These are phyloP conservation scores for Scaptomyza graminum DNA, from an alignment of 1,140 invertebrate species.

Conservation along the genomic window DNA sequence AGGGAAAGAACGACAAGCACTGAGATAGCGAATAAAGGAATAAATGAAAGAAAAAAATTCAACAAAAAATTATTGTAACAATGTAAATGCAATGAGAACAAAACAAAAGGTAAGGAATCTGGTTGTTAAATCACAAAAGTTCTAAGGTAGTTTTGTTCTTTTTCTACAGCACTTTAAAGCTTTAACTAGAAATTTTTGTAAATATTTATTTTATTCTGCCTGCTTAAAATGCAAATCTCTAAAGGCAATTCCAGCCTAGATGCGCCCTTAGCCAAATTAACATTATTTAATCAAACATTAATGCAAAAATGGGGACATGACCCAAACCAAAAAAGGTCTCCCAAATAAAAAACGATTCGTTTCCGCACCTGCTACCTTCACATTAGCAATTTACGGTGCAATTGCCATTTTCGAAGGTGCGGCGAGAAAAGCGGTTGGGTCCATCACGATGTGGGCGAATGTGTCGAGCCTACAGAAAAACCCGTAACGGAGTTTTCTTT, in stretches of 20 bases:
- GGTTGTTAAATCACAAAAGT: conserved; percentile 20
- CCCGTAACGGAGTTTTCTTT: background rate
- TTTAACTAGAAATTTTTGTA: conserved; percentile 7
- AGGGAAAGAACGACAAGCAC: conserved; percentile 2
- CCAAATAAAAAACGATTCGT: conserved; percentile 35
- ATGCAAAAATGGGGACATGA: conserved; percentile 60
- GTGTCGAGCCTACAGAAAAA: conserved; percentile 43
- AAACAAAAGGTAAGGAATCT: conserved; percentile 10
- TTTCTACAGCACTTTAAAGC: background rate
- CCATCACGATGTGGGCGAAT: conserved; percentile 54
- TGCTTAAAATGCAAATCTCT: conserved; percentile 18
- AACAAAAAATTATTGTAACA: conserved; percentile 19
- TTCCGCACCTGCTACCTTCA: conserved; percentile 63
- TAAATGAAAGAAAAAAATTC: conserved; percentile 6
- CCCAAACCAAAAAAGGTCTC: conserved; percentile 22
- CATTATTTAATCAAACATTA: conserved; percentile 69
- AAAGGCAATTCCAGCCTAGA: conserved; percentile 20
- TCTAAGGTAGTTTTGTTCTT: background rate
- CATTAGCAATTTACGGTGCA: conserved; percentile 53
- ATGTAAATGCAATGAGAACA: conserved; percentile 23
- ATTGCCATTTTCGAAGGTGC: conserved; percentile 1
- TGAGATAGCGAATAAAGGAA: background rate
- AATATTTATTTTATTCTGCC: background rate
- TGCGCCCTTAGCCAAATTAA: conserved; percentile 59
- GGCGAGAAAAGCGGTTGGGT: background rate